Conservation (phyloP, 2,113 vertebrate species). For the Micromys minutus region DNA sequence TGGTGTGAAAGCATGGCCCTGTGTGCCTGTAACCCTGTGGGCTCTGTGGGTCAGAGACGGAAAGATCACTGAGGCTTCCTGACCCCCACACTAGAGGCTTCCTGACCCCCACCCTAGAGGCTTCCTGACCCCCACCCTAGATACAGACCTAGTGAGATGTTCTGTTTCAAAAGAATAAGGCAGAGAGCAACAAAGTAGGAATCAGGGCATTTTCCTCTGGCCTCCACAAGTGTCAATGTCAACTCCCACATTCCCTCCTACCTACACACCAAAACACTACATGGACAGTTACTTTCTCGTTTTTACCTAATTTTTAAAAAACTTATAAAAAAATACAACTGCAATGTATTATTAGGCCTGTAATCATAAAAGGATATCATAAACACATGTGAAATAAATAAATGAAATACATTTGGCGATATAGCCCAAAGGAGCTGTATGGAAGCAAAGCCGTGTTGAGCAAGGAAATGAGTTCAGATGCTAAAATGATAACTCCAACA, state of each 20-base stretch:
- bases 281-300: not conserved
- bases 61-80: not conserved
- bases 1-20: not conserved
- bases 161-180: not conserved
- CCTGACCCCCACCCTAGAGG: no score
- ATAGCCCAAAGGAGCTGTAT: not conserved
- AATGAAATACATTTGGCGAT: not conserved
- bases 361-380: not conserved
- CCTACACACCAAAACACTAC: not conserved
- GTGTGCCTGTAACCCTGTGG: not conserved
- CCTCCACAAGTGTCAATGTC: not conserved
- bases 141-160: not conserved
- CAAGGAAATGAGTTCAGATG: slow-evolving; percentile 14
- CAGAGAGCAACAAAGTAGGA: not conserved
- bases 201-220: not conserved
- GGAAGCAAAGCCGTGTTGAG: not conserved
- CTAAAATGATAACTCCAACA: slow-evolving; percentile 26
- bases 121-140: no score
- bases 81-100: no score
- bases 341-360: not conserved
- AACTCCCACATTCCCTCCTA: not conserved
- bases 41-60: not conserved
- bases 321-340: not conserved
- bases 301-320: not conserved
- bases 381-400: not conserved